These are phyloP conservation scores for Todiramphus saurophagus DNA, from an alignment of 2,113 vertebrate genomes.

Conservation along the genomic window DNA sequence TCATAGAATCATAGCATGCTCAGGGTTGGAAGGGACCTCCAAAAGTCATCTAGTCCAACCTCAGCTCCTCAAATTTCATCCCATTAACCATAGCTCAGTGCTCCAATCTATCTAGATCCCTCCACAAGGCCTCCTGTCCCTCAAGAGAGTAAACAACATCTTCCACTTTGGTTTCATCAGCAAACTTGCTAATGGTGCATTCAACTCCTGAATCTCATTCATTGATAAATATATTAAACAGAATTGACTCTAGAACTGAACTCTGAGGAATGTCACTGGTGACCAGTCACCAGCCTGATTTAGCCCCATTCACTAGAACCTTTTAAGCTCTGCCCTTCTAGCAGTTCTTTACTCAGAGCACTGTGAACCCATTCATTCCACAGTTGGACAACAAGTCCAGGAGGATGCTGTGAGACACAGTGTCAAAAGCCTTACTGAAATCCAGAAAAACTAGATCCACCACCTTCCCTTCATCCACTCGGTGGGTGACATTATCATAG, in stretches of 20 bases:
- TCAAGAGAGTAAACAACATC: not conserved
- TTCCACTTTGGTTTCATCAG: not conserved
- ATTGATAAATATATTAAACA: not conserved
- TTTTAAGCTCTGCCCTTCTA: not conserved
- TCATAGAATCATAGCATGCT: no score
- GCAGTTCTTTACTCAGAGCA: not conserved
- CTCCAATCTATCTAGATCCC: not conserved
- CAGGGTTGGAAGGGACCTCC: no score
- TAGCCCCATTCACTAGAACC: not conserved
- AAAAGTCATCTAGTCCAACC: no score
- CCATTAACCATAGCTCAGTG: not conserved
- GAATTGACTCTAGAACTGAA: not conserved
- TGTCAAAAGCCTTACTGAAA: not conserved
- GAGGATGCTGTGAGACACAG: not conserved
- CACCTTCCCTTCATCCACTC: not conserved
- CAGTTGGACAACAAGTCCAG: not conserved
- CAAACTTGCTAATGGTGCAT: not conserved
- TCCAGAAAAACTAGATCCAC: not conserved
- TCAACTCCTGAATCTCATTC: not conserved
- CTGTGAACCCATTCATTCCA: not conserved
- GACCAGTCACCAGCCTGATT: not conserved
- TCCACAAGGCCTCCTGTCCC: not conserved
- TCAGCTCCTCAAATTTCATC: not conserved
- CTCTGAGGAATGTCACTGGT: not conserved
- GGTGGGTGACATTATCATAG: not conserved